Conservation (phyloP, 64 coral and sea anemone species). For the Montipora cactus region DNA sequence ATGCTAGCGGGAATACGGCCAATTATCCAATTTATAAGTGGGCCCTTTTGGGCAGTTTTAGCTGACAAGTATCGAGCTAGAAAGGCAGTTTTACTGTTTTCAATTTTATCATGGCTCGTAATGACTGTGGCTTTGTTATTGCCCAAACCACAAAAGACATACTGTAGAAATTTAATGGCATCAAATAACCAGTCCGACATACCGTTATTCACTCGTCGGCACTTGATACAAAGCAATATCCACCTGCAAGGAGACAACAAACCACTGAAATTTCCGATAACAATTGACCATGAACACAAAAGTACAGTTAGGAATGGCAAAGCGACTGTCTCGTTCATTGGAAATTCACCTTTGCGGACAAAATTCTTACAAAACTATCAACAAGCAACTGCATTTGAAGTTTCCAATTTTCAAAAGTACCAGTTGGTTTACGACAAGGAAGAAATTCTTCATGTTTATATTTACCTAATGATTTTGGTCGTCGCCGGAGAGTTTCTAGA, state of each 20-base stretch:
- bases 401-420: not conserved
- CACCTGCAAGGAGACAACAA: not conserved
- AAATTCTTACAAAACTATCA: not conserved
- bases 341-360: slow-evolving; percentile 16
- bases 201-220: not conserved
- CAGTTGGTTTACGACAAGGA: slow-evolving; percentile 59
- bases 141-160: slow-evolving; percentile 68
- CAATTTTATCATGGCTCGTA: slow-evolving; percentile 81
- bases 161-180: slow-evolving; percentile 52
- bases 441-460: slow-evolving; percentile 71
- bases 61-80: slow-evolving; percentile 85
- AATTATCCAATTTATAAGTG: slow-evolving; percentile 87
- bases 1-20: slow-evolving; percentile 88
- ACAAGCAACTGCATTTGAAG: slow-evolving; percentile 3
- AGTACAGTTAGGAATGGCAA: not conserved
- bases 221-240: not conserved
- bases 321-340: not conserved
- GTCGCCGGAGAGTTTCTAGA: slow-evolving; percentile 93
- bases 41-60: slow-evolving; percentile 91
- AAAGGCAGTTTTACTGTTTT: slow-evolving; percentile 81
- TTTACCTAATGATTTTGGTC: slow-evolving; percentile 77
- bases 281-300: not conserved
- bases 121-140: slow-evolving; percentile 90
- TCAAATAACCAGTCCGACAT: not conserved
- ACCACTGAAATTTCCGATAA: not conserved